These are phyloP conservation scores for Hartigia nigra DNA, from an alignment of 2,888 invertebrate species.

Conservation along the genomic window DNA sequence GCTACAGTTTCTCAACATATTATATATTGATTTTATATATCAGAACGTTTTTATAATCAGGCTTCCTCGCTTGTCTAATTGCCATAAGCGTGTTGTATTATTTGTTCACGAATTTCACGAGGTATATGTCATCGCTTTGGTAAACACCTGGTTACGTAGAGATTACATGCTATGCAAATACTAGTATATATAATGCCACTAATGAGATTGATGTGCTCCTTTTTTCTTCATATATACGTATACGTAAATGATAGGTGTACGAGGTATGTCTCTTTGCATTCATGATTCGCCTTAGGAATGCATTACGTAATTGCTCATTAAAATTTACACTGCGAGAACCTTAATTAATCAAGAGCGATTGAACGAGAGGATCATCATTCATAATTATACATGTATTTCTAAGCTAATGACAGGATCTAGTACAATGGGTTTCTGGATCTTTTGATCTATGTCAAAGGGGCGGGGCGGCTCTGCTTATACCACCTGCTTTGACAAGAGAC, in stretches of 20 bases:
- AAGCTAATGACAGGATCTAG: background rate
- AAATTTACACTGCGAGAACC: background rate
- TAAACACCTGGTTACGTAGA: background rate
- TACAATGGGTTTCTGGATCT: background rate
- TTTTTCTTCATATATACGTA: too few relatives aligned
- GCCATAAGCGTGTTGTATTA: background rate
- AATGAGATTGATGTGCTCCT: too few relatives aligned
- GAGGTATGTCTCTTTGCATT: background rate
- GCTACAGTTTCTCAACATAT: too few relatives aligned
- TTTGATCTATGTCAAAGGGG: background rate
- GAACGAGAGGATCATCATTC: background rate
- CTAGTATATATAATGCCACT: background rate
- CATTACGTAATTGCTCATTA: background rate
- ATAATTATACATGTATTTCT: background rate
- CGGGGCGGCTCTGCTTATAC: background rate
- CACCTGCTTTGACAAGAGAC: background rate
- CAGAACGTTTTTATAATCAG: background rate
- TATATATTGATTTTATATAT: too few relatives aligned
- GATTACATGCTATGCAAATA: conserved; percentile 1
- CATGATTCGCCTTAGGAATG: background rate
- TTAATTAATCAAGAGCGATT: background rate
- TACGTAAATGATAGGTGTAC: too few relatives aligned
- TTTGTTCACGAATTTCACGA: background rate
- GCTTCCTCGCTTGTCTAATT: background rate
- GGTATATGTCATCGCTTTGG: background rate